Evolutionary conservation across 1,140 invertebrate species (phyloP).

Genomic region (Pristionchus pacificus): DNA sequence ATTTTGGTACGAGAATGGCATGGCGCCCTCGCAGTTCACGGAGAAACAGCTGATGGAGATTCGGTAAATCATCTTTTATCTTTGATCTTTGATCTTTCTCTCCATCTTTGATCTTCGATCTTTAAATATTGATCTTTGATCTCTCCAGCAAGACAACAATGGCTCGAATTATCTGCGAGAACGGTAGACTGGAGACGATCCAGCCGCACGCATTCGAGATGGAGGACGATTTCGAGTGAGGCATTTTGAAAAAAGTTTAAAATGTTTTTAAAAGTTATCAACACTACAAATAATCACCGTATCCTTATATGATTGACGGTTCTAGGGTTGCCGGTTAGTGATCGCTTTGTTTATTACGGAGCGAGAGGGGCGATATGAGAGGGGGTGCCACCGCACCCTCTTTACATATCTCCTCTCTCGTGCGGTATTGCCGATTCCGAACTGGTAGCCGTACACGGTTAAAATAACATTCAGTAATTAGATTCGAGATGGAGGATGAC

Average conservation of each 20-base stretch:
- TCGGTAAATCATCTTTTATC: slow-evolving; percentile 49
- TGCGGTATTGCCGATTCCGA: too few relatives aligned
- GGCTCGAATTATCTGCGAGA: slow-evolving; percentile 73
- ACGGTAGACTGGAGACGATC: slow-evolving; percentile 67
- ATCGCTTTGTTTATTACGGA: too few relatives aligned
- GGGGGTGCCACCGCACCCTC: too few relatives aligned
- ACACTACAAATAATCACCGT: too few relatives aligned
- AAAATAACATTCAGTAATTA: too few relatives aligned
- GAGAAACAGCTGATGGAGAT: slow-evolving; percentile 70
- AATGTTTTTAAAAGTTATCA: too few relatives aligned
- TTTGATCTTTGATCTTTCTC: background rate
- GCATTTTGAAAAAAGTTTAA: slow-evolving; percentile 3
- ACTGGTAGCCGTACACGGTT: too few relatives aligned
- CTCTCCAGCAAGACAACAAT: slow-evolving; percentile 64
- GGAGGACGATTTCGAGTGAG: slow-evolving; percentile 49
- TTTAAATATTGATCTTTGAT: background rate
- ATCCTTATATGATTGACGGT: too few relatives aligned
- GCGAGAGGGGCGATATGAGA: too few relatives aligned
- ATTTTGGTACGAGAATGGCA: slow-evolving; percentile 58
- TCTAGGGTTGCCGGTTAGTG: too few relatives aligned
- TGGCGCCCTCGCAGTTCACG: slow-evolving; percentile 66
- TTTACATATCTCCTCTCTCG: too few relatives aligned
- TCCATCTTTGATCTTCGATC: background rate
- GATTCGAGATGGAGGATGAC: slow-evolving; percentile 44
- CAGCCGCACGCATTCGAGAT: slow-evolving; percentile 53